Evolutionary conservation across 2,113 vertebrate genomes (phyloP).

Genomic region (Porphyrio hochstetteri): DNA sequence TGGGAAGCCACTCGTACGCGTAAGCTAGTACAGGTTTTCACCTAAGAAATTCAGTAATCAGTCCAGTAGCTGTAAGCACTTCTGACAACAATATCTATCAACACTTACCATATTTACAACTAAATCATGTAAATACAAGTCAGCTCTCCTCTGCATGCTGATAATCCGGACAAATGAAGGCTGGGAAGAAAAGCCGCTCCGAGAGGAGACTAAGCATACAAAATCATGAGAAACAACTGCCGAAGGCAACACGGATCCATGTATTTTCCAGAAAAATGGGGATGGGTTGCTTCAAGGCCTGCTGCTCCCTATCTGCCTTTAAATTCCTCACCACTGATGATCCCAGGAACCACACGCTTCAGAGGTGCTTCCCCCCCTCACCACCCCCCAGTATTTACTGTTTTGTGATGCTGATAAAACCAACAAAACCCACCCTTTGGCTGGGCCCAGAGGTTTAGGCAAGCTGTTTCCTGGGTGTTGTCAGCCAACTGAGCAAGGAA

Average conservation of each 20-base stretch:
- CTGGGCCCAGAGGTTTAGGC: not conserved
- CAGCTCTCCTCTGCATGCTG: constrained; percentile 19
- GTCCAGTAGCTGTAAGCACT: constrained; percentile 32
- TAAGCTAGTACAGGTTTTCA: not conserved
- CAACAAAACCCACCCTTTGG: not conserved
- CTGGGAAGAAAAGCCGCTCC: not conserved
- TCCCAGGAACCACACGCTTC: not conserved
- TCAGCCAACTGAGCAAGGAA: not conserved
- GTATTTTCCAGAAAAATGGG: not conserved
- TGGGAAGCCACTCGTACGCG: not conserved
- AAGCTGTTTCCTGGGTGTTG: not conserved
- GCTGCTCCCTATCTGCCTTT: not conserved
- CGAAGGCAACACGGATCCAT: not conserved
- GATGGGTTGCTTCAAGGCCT: not conserved
- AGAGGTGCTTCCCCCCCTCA: not conserved
- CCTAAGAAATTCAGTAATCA: constrained; percentile 24
- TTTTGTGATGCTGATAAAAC: not conserved
- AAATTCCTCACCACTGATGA: not conserved
- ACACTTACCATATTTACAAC: constrained; percentile 45
- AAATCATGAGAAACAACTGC: not conserved
- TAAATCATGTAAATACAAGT: constrained; percentile 55
- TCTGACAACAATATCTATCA: constrained; percentile 60
- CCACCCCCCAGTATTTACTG: not conserved
- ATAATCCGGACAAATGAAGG: not conserved
- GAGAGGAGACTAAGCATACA: not conserved